Conservation (phyloP, 1,140 invertebrate genomes). For the Gonatopus flavifemur region DNA sequence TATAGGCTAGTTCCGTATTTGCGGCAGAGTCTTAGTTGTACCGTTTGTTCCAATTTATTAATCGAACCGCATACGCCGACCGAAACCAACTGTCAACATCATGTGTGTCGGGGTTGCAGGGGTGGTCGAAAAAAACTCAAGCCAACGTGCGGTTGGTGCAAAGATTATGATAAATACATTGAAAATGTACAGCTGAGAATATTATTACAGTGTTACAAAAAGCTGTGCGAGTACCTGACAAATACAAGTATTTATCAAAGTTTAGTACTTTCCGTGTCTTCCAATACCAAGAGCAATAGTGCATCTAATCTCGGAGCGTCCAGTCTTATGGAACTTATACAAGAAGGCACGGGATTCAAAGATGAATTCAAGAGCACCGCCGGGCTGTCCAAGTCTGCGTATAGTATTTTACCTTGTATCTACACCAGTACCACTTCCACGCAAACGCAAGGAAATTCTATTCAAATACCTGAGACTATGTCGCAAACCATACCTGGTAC, state of each 20-base stretch:
- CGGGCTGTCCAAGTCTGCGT: conserved; percentile 69
- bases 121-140: conserved; percentile 83
- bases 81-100: conserved; percentile 82
- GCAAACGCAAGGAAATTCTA: conserved; percentile 62
- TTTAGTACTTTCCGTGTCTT: conserved; percentile 55
- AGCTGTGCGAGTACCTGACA: conserved; percentile 80
- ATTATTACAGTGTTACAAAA: conserved; percentile 84
- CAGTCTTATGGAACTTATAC: conserved; percentile 73
- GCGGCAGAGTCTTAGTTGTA: conserved; percentile 83
- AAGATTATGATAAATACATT: conserved; percentile 78
- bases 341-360: conserved; percentile 76
- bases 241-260: conserved; percentile 70
- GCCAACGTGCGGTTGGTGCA: conserved; percentile 82
- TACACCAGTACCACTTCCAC: conserved; percentile 71
- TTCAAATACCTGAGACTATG: conserved; percentile 45
- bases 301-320: conserved; percentile 51
- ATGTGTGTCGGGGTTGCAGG: conserved; percentile 80
- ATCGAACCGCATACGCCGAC: conserved; percentile 81
- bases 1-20: conserved; percentile 81
- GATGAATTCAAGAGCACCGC: conserved; percentile 74
- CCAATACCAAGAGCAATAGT: conserved; percentile 57
- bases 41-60: conserved; percentile 82
- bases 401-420: conserved; percentile 72
- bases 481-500: conserved; percentile 44
- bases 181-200: conserved; percentile 82